Evolutionary conservation across 2,113 vertebrate species (phyloP).

Genomic region (Ictalurus punctatus): DNA sequence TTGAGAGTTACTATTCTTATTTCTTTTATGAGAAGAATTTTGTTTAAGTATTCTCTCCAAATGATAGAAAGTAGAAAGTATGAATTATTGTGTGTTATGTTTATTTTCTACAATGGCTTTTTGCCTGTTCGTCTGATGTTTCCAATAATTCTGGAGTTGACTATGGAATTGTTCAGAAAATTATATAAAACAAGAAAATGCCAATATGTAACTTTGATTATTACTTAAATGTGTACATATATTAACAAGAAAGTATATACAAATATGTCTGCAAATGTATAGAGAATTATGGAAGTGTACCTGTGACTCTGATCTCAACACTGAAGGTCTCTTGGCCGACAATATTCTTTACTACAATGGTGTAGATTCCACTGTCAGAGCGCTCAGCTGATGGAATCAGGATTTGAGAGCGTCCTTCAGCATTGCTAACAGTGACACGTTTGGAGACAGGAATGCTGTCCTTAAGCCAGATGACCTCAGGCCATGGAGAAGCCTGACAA

Average conservation of each 20-base stretch:
- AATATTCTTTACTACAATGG: conserved; percentile 72
- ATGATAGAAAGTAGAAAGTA: not conserved
- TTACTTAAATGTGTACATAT: not conserved
- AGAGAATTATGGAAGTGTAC: conserved; percentile 61
- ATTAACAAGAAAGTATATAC: not conserved
- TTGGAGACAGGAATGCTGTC: conserved; percentile 76
- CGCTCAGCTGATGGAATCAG: conserved; percentile 78
- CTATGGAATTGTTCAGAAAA: not conserved
- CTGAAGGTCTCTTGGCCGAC: conserved; percentile 76
- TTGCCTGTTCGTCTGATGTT: not conserved
- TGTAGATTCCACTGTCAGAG: conserved; percentile 79
- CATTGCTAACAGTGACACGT: conserved; percentile 70
- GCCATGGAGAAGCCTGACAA: conserved; percentile 79
- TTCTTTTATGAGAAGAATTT: not conserved
- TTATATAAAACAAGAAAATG: not conserved
- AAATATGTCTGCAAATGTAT: not conserved
- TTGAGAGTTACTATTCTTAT: not conserved
- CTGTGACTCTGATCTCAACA: conserved; percentile 83
- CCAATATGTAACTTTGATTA: not conserved
- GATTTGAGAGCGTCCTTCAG: conserved; percentile 77
- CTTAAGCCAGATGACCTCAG: conserved; percentile 84
- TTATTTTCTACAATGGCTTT: not conserved
- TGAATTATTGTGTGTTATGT: not conserved
- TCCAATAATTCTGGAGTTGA: not conserved
- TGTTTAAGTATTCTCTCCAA: not conserved